Evolutionary conservation across 2,888 invertebrate species (phyloP), one percentile per base, ranked within the genome.

Genomic region (Hetaerina titia): DNA sequence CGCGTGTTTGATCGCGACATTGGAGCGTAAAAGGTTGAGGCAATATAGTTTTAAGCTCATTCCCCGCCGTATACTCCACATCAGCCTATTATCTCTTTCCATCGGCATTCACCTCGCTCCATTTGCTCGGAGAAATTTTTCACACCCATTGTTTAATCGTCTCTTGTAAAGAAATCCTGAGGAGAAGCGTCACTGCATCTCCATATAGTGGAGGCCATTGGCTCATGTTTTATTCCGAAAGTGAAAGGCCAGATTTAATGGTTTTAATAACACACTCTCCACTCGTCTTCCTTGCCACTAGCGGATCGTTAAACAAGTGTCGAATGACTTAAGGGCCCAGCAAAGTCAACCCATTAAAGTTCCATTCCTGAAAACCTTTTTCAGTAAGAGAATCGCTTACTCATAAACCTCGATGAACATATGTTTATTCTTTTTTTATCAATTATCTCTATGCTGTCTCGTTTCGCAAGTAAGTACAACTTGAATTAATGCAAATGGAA

Each of bases 191-290:
- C 69, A 74, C n/a, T 63, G 69, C 45, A 56, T 69, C 56, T 56
- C 92, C 56, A 56, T 92, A 19, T 31, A 31, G 15, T 92, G 92
- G 92, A 92, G 92, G 92, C 69, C 92, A 13, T 9, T 25, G 92
- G 92, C 45, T 89, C 89, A n/a, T 89, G 63, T 92, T 31, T 81
- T 69, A 89, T 92, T 56, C 74, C 22, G 31, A 31, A 19, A 69
- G 92, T 92, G 74, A 92, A 92, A 92, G 92, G 92, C 56, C 69
- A 92, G 31, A 31, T 64, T 58, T 60, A 60, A 90, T 90, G 89
- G 60, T 63, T 90, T 63, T 63, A 81, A 81, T 81, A 81, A 81
- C 81, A 31, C 81, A 31, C 81, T 31, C 31, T 2, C 81, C 31
- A 13, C 25, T 31, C 15, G 11, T 81, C 81, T 81, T 13, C 81